phyloP scores from a whole-genome alignment of 1,140 invertebrate species.

The Conus ventricosus region DNA sequence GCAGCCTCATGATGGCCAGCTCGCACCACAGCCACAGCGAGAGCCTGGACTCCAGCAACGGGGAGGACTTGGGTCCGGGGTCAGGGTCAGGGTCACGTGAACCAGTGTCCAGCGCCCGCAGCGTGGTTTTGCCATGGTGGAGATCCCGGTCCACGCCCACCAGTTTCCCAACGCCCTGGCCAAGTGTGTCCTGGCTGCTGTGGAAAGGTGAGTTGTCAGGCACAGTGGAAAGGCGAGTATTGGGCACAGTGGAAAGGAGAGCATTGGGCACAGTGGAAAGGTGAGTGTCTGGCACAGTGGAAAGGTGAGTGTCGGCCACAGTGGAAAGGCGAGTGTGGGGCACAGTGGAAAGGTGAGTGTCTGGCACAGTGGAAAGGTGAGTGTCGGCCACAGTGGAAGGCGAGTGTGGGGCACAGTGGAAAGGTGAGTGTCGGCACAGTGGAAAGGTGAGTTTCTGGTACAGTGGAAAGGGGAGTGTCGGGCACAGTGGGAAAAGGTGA shows the following conservation, averaged over 20 bases:
- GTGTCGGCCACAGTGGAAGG: slow-evolving; percentile 62
- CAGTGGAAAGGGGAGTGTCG: too few species aligned
- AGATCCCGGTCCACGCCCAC: slow-evolving; percentile 40
- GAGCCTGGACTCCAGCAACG: slow-evolving; percentile 9
- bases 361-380: slow-evolving; percentile 50
- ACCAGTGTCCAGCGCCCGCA: background rate
- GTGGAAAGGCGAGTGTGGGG: too few species aligned
- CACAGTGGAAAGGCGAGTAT: slow-evolving; percentile 58
- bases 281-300: too few species aligned
- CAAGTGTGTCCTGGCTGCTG: slow-evolving; percentile 64
- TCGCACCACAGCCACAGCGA: slow-evolving; percentile 19
- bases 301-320: too few species aligned
- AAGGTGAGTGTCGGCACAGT: too few species aligned
- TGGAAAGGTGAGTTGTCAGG: slow-evolving; percentile 53
- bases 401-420: slow-evolving; percentile 6
- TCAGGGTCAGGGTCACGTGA: background rate
- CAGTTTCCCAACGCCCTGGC: slow-evolving; percentile 62
- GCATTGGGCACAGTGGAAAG: background rate
- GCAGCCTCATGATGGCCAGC: slow-evolving; percentile 46
- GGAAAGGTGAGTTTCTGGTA: background rate
- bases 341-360: too few species aligned
- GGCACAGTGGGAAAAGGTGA: slow-evolving; percentile 53
- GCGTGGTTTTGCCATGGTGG: slow-evolving; percentile 37
- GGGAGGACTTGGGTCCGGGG: background rate
- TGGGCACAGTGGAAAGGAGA: slow-evolving; percentile 63